Conservation (phyloP, 2,888 invertebrate species). For the Phengaris arion region DNA sequence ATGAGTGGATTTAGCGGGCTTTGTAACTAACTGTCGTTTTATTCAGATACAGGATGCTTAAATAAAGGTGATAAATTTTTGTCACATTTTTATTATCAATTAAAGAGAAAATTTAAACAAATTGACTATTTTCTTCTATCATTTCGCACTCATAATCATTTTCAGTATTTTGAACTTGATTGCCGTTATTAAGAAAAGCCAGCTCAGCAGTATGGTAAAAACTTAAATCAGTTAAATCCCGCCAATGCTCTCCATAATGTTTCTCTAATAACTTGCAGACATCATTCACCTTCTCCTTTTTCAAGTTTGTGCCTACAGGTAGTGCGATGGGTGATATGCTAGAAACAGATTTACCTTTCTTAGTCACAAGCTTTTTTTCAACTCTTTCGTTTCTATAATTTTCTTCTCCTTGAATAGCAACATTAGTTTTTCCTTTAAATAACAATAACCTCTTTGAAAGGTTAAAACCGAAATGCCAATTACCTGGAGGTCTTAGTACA, state of each 20-base stretch:
- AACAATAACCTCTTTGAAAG: conserved; percentile 27
- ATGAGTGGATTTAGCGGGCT: too few relatives aligned
- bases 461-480: conserved; percentile 29
- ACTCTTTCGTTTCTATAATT: conserved; percentile 3
- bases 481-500: conserved; percentile 23
- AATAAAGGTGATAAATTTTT: not conserved
- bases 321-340: conserved; percentile 18
- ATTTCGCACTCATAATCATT: not conserved
- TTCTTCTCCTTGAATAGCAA: conserved; percentile 23
- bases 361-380: not conserved
- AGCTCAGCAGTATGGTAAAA: not conserved
- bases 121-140: not conserved
- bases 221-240: conserved; percentile 14
- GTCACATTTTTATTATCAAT: not conserved
- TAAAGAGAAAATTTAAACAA: not conserved
- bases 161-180: too few relatives aligned
- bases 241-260: conserved; percentile 27
- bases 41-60: conserved; percentile 1
- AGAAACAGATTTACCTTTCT: conserved; percentile 25
- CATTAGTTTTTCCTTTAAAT: conserved; percentile 28
- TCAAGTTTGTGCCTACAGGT: conserved; percentile 22
- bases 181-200: too few relatives aligned
- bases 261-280: conserved; percentile 29
- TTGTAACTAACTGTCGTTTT: not conserved
- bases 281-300: conserved; percentile 27